Base-by-base conservation (phyloP, 2,797 vertebrate genomes). In the Peromyscus aztecus region DNA sequence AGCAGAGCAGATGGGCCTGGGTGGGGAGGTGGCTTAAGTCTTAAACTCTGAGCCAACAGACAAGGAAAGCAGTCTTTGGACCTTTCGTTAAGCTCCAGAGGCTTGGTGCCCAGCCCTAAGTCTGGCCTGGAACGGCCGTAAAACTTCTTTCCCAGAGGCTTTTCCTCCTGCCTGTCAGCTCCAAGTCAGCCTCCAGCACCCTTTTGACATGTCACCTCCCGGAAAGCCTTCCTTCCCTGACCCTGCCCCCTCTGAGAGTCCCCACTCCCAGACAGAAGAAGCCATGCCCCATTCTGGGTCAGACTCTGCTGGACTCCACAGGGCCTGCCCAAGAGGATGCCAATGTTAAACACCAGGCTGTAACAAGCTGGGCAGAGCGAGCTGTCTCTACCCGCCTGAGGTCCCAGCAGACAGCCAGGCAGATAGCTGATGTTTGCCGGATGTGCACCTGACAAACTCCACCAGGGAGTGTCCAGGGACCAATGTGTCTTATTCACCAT, bases 31-130 rank as follows among this genome's bases (percentile, higher is more conserved):
- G 34, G 65, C 73, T 12, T 19, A 27, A 46, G n/a, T 43, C 31
- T 61, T 12, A 67, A 69, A 93, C 37, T 23, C 90, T 24, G 43
- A 65, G 12, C 71, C 19, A 7, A 46, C 57, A 40, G 24, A 31
- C 8, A 5, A 27, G 6, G 3, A 81, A 59, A 80, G 37, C 13
- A 55, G 57, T 31, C 49, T 11, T 31, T 85, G 69, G 31, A 52
- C 63, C 46, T 86, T 85, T 46, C 21, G 16, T 84, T 63, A 23
- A 43, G 11, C 10, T 24, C 29, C 31, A 27, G 63, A 24, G 43
- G 46, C 43, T 16, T 24, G 5, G 29, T 0, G 23, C n/a, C 40
- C 0, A 31, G 17, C 16, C 55, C 34, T 4, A 37, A 34, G 2
- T 27, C 61, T 2, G 24, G 12, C 81, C 6, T 65, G n/a, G 17